A percentile compares a stretch with the other conserved stretches of the same genome.
These are phyloP conservation scores for Bradypus variegatus DNA, from an alignment of 2,797 vertebrate genomes.

Conservation along the genomic window DNA sequence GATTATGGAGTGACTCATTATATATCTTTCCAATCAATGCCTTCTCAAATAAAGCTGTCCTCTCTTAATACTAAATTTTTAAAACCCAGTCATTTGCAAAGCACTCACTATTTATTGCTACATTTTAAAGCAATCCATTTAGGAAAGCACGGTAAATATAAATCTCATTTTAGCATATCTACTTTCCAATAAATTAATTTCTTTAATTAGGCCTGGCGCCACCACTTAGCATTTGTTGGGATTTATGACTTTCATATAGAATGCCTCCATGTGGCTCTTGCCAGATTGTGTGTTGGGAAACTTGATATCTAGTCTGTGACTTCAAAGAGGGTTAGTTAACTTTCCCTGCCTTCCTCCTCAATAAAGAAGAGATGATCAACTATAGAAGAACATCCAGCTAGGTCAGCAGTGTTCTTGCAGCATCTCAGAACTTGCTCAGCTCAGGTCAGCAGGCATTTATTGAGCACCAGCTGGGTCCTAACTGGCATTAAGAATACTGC, in stretches of 20 bases:
- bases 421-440: background rate
- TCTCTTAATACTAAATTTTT: conserved; percentile 43
- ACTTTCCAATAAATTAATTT: conserved; percentile 18
- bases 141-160: background rate
- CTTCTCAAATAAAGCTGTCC: conserved; percentile 36
- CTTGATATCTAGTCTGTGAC: background rate
- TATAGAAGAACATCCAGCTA: background rate
- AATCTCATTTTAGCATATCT: conserved; percentile 14
- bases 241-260: background rate
- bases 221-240: background rate
- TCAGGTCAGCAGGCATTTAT: background rate
- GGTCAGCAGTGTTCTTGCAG: background rate
- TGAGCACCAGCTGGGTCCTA: background rate
- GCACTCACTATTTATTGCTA: conserved; percentile 4
- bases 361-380: background rate
- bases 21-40: conserved; percentile 27
- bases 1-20: conserved; percentile 36
- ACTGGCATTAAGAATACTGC: background rate
- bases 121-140: background rate
- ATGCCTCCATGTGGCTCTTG: background rate
- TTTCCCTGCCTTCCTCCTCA: conserved; percentile 33
- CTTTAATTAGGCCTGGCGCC: background rate
- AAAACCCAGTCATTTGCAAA: conserved; percentile 15
- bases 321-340: background rate
- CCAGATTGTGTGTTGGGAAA: conserved; percentile 14